Percentiles rank a stretch among this genome's conserved stretches.
phyloP scores from a whole-genome alignment of 2,113 vertebrate genomes.

The Phaethornis superciliosus region DNA sequence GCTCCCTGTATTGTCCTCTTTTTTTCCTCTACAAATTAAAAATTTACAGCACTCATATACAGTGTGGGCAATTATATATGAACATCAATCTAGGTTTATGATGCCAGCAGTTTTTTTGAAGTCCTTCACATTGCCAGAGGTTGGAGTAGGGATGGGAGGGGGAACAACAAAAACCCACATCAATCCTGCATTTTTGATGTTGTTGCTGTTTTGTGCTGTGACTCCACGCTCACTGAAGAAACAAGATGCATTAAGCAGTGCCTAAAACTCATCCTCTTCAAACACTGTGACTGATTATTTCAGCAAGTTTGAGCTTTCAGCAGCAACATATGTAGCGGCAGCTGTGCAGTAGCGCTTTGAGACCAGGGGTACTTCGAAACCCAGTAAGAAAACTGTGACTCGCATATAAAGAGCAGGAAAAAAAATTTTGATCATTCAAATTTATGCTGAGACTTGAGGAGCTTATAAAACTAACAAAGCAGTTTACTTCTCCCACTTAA shows the following conservation, averaged over 20 bases:
- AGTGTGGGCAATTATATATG: neutral
- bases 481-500: neutral
- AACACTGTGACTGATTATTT: conserved; percentile 69
- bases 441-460: conserved; percentile 62
- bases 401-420: conserved; percentile 53
- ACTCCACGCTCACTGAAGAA: conserved; percentile 65
- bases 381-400: conserved; percentile 66
- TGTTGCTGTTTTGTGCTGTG: conserved; percentile 7
- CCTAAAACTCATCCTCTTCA: conserved; percentile 58
- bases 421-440: conserved; percentile 12
- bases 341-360: conserved; percentile 66
- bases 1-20: neutral
- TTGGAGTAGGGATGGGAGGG: neutral
- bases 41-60: neutral
- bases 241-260: conserved; percentile 44
- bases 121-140: neutral
- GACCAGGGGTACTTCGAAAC: conserved; percentile 53
- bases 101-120: conserved; percentile 23
- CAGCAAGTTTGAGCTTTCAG: conserved; percentile 74
- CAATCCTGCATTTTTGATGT: conserved; percentile 19
- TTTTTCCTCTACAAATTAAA: neutral
- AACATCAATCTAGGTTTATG: conserved; percentile 17
- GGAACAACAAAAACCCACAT: neutral
- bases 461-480: conserved; percentile 35
- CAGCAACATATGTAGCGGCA: conserved; percentile 68